Evolutionary conservation across 1,140 invertebrate genomes (phyloP).

Genomic region (Aphaenogaster floridana): DNA sequence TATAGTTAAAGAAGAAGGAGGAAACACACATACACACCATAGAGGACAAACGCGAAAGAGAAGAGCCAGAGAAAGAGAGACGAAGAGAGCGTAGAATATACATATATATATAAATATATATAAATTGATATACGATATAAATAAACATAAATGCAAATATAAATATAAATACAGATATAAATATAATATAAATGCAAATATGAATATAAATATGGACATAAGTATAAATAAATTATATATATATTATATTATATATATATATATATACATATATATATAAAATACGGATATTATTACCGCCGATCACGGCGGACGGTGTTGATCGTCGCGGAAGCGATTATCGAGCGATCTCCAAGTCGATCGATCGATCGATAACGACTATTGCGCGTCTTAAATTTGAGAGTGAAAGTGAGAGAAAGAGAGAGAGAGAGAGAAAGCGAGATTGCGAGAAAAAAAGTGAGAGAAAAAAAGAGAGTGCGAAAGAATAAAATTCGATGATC

Average conservation of each 20-base stretch:
- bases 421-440: not conserved
- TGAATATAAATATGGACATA: constrained; percentile 70
- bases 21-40: constrained; percentile 14
- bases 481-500: constrained; percentile 77
- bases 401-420: constrained; percentile 3
- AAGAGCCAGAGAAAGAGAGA: not conserved
- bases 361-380: constrained; percentile 68
- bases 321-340: constrained; percentile 57
- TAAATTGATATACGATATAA: constrained; percentile 67
- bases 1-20: not conserved
- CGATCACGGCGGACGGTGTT: constrained; percentile 48
- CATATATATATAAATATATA: constrained; percentile 64
- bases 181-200: constrained; percentile 69
- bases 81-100: constrained; percentile 75
- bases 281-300: constrained; percentile 69
- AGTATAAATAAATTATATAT: constrained; percentile 76
- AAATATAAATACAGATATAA: constrained; percentile 71
- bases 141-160: constrained; percentile 68
- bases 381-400: constrained; percentile 69
- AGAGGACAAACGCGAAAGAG: constrained; percentile 5
- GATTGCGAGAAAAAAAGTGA: too few species aligned
- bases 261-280: constrained; percentile 78
- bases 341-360: constrained; percentile 58
- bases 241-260: constrained; percentile 80
- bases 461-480: constrained; percentile 31